phyloP scores from a whole-genome alignment of 2,888 invertebrate species.

The Eupithecia abbreviata region DNA sequence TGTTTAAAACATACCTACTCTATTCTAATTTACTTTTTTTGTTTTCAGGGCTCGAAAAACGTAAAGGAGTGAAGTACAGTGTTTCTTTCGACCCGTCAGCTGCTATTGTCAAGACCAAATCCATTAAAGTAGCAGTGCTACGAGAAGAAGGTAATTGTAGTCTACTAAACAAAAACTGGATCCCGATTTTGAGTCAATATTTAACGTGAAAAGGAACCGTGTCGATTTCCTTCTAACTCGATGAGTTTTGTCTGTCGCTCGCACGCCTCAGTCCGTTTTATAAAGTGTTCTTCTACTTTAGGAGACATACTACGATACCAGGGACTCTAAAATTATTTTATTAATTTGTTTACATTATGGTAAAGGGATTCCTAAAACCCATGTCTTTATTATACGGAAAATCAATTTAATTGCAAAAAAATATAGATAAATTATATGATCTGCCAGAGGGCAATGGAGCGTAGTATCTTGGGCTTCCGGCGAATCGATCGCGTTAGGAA shows the following conservation, averaged over 20 bases:
- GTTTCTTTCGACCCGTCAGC: slow-evolving; percentile 88
- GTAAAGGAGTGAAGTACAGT: slow-evolving; percentile 89
- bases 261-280: neutral
- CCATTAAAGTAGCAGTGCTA: slow-evolving; percentile 92
- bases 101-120: slow-evolving; percentile 73
- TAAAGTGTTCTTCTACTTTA: too few relatives aligned
- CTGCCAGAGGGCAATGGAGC: too few relatives aligned
- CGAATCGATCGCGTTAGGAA: too few relatives aligned
- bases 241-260: neutral
- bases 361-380: too few relatives aligned
- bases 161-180: neutral
- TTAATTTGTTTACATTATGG: too few relatives aligned
- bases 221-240: neutral
- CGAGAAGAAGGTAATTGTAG: slow-evolving; percentile 92
- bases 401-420: too few relatives aligned
- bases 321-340: too few relatives aligned
- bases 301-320: too few relatives aligned
- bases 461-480: too few relatives aligned
- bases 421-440: too few relatives aligned
- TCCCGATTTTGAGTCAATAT: too few relatives aligned
- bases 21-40: slow-evolving; percentile 9
- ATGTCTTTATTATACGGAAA: too few relatives aligned
- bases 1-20: neutral
- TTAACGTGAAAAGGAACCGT: neutral
- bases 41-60: slow-evolving; percentile 81